These are phyloP conservation scores for Vannuccia rotundouncinata DNA, from an alignment of 2,888 invertebrate species.

Conservation along the genomic window DNA sequence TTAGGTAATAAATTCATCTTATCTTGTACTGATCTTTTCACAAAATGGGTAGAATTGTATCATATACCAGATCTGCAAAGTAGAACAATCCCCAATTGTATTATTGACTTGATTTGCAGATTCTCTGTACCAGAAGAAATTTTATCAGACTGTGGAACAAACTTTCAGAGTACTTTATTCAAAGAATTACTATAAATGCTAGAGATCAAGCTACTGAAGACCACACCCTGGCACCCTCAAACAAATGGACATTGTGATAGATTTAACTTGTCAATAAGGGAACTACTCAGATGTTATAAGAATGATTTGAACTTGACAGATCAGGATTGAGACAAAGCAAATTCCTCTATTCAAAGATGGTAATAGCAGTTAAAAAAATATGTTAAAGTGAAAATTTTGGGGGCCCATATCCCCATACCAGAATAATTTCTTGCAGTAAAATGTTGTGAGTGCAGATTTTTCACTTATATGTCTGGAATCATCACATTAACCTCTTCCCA, in stretches of 20 bases:
- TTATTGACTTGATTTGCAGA: constrained; percentile 18
- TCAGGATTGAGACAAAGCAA: no score
- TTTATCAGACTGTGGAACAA: constrained; percentile 2
- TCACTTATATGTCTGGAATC: no score
- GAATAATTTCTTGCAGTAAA: no score
- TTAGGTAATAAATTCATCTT: background rate
- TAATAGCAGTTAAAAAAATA: no score
- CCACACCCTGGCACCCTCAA: background rate
- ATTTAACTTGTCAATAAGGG: background rate
- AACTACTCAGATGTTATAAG: background rate
- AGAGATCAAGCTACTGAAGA: background rate
- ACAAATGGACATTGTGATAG: background rate
- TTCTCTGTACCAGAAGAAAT: background rate
- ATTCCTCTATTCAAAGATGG: no score
- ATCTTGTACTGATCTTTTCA: background rate
- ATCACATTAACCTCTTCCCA: no score
- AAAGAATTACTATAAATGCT: background rate
- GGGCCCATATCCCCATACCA: no score
- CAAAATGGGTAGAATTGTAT: background rate
- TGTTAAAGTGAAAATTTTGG: no score
- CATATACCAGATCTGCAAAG: background rate
- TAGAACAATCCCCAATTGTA: background rate
- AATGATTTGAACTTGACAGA: background rate
- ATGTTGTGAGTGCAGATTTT: no score
- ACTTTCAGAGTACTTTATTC: background rate